phyloP scores from a whole-genome alignment of 2,888 invertebrate genomes.

The Aspidiotus destructor region DNA sequence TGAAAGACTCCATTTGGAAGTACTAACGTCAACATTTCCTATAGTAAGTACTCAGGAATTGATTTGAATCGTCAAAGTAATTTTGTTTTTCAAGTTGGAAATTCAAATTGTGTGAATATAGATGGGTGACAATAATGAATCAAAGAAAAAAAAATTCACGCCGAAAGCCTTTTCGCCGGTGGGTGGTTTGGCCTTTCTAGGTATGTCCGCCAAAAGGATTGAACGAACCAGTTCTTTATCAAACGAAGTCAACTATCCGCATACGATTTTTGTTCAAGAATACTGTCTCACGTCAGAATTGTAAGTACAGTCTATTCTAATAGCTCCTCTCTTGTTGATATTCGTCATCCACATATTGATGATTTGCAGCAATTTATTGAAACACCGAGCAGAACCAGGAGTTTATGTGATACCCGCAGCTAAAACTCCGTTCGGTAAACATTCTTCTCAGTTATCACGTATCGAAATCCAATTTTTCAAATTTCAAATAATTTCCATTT shows the following conservation, averaged over 20 bases:
- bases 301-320: slow-evolving; percentile 51
- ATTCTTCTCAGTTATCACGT: slow-evolving; percentile 38
- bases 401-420: slow-evolving; percentile 88
- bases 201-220: slow-evolving; percentile 12
- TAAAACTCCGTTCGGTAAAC: slow-evolving; percentile 69
- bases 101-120: neutral
- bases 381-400: slow-evolving; percentile 74
- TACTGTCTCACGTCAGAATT: slow-evolving; percentile 86
- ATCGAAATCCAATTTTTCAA: slow-evolving; percentile 30
- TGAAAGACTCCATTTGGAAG: too few species aligned
- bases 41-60: too few species aligned
- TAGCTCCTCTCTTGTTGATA: neutral
- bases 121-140: slow-evolving; percentile 1
- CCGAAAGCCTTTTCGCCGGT: slow-evolving; percentile 17
- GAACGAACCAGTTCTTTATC: slow-evolving; percentile 18
- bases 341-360: neutral
- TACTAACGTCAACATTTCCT: too few species aligned
- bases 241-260: neutral
- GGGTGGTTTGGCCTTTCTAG: slow-evolving; percentile 14
- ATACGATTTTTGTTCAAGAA: slow-evolving; percentile 60
- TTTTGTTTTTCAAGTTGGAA: too few species aligned
- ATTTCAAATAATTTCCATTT: slow-evolving; percentile 34
- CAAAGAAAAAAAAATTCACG: slow-evolving; percentile 1
- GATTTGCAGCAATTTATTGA: slow-evolving; percentile 61
- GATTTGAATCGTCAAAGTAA: too few species aligned